Evolutionary conservation across 2,888 invertebrate genomes (phyloP).

Genomic region (Caenorhabditis macrosperma): DNA sequence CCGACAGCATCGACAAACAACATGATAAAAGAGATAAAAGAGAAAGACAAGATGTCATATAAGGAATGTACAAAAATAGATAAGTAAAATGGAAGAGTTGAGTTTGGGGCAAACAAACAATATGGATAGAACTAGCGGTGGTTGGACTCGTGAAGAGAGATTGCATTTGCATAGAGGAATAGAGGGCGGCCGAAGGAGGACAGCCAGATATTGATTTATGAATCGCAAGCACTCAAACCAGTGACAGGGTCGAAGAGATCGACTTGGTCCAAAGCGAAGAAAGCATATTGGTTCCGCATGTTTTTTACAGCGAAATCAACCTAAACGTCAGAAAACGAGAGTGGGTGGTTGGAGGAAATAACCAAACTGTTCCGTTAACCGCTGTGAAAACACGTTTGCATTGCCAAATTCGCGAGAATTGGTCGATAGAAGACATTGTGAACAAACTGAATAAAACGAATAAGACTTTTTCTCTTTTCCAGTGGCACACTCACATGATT

Average conservation of each 20-base stretch:
- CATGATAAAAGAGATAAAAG: too few relatives aligned
- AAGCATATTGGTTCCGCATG: conserved; percentile 64
- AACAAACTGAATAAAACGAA: too few relatives aligned
- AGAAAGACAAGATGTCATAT: too few relatives aligned
- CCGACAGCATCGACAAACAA: too few relatives aligned
- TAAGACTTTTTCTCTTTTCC: not conserved
- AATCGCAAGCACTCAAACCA: conserved; percentile 46
- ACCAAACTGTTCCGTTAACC: conserved; percentile 64
- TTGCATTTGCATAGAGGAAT: too few relatives aligned
- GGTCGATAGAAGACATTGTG: conserved; percentile 14
- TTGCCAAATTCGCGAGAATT: conserved; percentile 58
- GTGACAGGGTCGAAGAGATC: conserved; percentile 69
- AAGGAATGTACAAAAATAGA: too few relatives aligned
- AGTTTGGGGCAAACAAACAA: too few relatives aligned
- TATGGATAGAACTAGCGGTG: too few relatives aligned
- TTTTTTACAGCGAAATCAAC: conserved; percentile 67
- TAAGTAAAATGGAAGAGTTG: too few relatives aligned
- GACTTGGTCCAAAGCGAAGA: conserved; percentile 73
- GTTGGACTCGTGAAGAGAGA: too few relatives aligned
- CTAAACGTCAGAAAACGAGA: conserved; percentile 36
- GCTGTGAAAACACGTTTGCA: conserved; percentile 64
- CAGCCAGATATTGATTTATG: not conserved
- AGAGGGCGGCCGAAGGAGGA: too few relatives aligned
- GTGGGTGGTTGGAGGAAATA: not conserved
- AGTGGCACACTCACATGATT: conserved; percentile 5